Base-by-base conservation (phyloP, 2,888 invertebrate genomes). In the Octonoba sinensis region DNA sequence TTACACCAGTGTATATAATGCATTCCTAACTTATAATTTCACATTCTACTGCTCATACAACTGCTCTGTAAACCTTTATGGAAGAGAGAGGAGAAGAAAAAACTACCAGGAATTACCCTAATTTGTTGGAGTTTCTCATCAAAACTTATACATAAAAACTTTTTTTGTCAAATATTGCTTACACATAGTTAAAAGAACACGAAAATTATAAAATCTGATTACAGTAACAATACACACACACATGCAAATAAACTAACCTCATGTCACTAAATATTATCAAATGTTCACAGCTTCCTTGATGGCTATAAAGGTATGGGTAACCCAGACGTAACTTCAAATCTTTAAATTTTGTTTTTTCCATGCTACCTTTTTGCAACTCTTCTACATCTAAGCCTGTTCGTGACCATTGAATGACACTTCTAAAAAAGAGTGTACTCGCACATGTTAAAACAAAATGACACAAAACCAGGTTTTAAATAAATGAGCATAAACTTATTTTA, bases 241-340 rank as follows among this genome's bases (percentile, higher is more conserved):
- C n/a, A n/a, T n/a, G n/a, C n/a, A 54, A 54, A 3, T 16, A 18
- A 66, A 47, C n/a, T 62, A 74, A 72, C 79, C 83, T 79, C 15
- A 86, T 54, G 64, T 86, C 86, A 71, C 69, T 82, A 66, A 86
- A 85, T 20, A 85, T 81, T 15, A 97, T 91, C 1, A 96, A 88
- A 89, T 98, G 98, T 89, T 98, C 97, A 89, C 97, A 98, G 87
- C 93, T 91, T 12, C 96, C 97, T 88, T 96, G 95, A 89, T 98
- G 98, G 83, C 94, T 91, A 90, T 95, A 98, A 0, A 98, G 91
- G 91, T 93, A 93, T 0, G 94, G 93, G 87, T 92, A 91, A 0
- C 94, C 94, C 15, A 86, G 75, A 56, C 82, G 83, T 20, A 86
- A 67, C 16, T 66, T 59, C 22, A 86, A 72, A 72, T 86, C 85